These are phyloP conservation scores for Drosophila varians DNA, from an alignment of 1,140 invertebrate species.

Conservation along the genomic window DNA sequence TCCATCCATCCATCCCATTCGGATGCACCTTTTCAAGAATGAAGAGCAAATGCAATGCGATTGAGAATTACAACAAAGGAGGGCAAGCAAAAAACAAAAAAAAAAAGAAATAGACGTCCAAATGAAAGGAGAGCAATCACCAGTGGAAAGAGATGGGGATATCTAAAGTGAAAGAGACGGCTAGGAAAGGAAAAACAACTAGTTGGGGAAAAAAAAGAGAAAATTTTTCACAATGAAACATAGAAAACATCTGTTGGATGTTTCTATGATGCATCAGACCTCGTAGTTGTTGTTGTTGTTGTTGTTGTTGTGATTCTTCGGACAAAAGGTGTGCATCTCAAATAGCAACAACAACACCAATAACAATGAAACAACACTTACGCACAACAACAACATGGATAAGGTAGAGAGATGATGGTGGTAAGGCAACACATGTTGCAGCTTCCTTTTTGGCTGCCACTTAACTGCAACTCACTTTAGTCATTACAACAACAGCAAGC, in stretches of 20 bases:
- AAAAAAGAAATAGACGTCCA: conserved; percentile 36
- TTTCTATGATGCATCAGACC: conserved; percentile 32
- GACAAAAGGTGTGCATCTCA: conserved; percentile 66
- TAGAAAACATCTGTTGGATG: conserved; percentile 73
- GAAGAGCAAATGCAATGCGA: conserved; percentile 38
- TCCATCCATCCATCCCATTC: not conserved
- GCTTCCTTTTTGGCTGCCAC: conserved; percentile 78
- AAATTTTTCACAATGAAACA: conserved; percentile 58
- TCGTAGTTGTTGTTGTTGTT: conserved; percentile 8
- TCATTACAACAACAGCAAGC: conserved; percentile 48
- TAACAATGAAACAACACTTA: conserved; percentile 76
- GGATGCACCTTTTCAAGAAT: conserved; percentile 48
- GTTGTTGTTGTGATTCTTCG: conserved; percentile 30
- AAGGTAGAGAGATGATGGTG: conserved; percentile 1
- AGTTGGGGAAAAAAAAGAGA: conserved; percentile 32
- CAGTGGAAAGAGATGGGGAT: conserved; percentile 2
- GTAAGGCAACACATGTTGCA: conserved; percentile 65
- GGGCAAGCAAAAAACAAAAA: conserved; percentile 25
- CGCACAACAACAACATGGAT: conserved; percentile 26
- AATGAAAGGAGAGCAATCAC: conserved; percentile 54
- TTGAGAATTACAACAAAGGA: conserved; percentile 41
- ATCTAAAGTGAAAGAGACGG: not conserved
- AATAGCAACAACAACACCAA: conserved; percentile 13
- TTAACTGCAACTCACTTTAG: conserved; percentile 77
- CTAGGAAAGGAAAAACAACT: conserved; percentile 20